Conservation (phyloP, 2,113 vertebrate genomes). For the Dipodomys ordii region DNA sequence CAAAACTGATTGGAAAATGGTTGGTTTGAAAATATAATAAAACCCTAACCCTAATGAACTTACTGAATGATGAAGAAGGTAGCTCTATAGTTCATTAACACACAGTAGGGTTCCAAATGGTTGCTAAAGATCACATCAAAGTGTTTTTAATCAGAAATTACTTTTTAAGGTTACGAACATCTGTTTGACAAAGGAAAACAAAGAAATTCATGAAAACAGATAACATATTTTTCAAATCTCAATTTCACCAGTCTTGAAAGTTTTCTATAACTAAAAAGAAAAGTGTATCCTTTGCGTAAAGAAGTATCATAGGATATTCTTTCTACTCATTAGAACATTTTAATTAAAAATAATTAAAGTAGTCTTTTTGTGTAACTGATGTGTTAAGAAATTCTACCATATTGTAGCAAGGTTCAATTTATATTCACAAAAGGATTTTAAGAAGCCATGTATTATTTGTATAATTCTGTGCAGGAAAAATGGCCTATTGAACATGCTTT, state of each 20-base stretch:
- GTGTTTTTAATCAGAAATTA: slow-evolving; percentile 59
- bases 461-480: not conserved
- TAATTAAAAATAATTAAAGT: not conserved
- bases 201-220: slow-evolving; percentile 61
- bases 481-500: not conserved
- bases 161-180: slow-evolving; percentile 69
- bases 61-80: slow-evolving; percentile 78
- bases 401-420: not conserved
- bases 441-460: not conserved
- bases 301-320: slow-evolving; percentile 28
- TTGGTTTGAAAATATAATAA: slow-evolving; percentile 79
- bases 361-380: not conserved
- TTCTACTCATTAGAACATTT: slow-evolving; percentile 18
- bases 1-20: slow-evolving; percentile 83
- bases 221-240: slow-evolving; percentile 47
- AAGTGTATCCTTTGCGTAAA: not conserved
- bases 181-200: slow-evolving; percentile 63
- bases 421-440: not conserved
- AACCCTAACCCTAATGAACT: slow-evolving; percentile 63
- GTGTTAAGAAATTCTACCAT: slow-evolving; percentile 27
- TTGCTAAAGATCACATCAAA: slow-evolving; percentile 80
- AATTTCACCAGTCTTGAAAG: not conserved
- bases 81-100: slow-evolving; percentile 79
- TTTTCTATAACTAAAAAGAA: not conserved
- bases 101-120: slow-evolving; percentile 70